These are phyloP conservation scores for Brachionus sp. DNA, from an alignment of 1,140 invertebrate species.

Conservation along the genomic window DNA sequence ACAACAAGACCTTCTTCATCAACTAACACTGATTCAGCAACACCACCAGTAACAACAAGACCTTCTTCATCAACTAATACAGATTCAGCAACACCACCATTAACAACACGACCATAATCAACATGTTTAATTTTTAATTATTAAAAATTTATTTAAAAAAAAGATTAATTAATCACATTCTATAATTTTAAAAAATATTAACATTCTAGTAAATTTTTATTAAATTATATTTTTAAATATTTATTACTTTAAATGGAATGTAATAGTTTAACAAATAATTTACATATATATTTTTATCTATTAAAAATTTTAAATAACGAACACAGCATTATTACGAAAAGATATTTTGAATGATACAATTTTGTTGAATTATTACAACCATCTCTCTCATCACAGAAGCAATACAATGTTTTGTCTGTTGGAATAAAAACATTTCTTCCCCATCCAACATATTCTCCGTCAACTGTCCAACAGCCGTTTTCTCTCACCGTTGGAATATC, in stretches of 20 bases:
- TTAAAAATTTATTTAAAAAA: no score
- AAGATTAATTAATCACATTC: no score
- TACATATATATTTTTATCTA: no score
- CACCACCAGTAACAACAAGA: background rate
- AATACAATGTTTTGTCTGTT: conserved; percentile 30
- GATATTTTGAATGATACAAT: background rate
- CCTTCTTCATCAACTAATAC: no score
- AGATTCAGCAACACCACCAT: no score
- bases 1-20: background rate
- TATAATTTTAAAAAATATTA: no score
- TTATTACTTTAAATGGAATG: background rate
- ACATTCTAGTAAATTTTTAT: no score
- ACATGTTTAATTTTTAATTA: no score
- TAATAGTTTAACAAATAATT: background rate
- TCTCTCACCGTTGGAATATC: conserved; percentile 46
- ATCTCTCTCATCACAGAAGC: conserved; percentile 45
- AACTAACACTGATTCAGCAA: background rate
- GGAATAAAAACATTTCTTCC: conserved; percentile 20
- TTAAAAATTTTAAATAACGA: background rate
- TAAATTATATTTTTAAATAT: background rate
- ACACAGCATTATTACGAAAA: background rate
- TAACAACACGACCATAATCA: no score
- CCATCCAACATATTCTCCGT: conserved; percentile 41
- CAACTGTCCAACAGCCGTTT: conserved; percentile 46
- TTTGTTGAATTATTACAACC: conserved; percentile 27